Percentiles rank a stretch among this genome's conserved stretches.
Conservation (phyloP, 2,113 vertebrate genomes). For the Todiramphus saurophagus region DNA sequence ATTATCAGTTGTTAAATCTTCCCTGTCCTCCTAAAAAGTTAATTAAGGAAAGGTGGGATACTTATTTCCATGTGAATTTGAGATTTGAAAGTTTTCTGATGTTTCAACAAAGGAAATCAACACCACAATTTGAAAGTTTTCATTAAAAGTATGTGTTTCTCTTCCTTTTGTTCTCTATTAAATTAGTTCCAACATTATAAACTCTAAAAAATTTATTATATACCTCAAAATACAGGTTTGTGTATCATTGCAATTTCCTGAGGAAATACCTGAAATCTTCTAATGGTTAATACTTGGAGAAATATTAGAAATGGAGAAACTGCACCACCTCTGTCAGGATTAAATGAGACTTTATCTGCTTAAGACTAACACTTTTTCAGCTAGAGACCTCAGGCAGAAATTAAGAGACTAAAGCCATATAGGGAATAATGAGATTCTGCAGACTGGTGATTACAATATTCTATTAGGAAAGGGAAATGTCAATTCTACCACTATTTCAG, state of each 20-base stretch:
- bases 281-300: not conserved
- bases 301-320: not conserved
- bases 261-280: not conserved
- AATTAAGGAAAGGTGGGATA: not conserved
- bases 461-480: not conserved
- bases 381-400: not conserved
- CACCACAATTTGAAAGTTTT: not conserved
- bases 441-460: not conserved
- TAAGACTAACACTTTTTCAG: not conserved
- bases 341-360: not conserved
- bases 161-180: not conserved
- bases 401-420: not conserved
- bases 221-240: not conserved
- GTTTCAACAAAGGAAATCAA: not conserved
- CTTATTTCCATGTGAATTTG: not conserved
- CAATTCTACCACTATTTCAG: not conserved
- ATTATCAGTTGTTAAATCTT: not conserved
- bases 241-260: not conserved
- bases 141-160: not conserved
- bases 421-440: not conserved
- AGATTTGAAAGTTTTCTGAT: not conserved
- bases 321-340: not conserved
- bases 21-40: not conserved
- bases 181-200: not conserved
- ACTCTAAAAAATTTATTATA: fast-evolving